These are phyloP conservation scores for Tipula unca DNA, from an alignment of 2,888 invertebrate genomes.

Conservation along the genomic window DNA sequence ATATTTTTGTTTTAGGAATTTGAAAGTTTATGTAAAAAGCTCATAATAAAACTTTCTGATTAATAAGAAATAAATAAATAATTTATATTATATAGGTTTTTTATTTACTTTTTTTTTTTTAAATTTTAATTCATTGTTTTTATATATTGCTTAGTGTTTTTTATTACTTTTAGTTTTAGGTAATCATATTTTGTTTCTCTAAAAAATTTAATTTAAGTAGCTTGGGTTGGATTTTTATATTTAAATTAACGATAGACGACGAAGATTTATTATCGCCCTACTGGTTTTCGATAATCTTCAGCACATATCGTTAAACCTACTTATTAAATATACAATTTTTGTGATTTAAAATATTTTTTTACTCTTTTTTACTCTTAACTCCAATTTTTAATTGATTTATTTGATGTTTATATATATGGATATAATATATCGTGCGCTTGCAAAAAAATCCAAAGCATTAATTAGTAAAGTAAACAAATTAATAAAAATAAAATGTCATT, in stretches of 20 bases:
- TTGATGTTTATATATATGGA: background rate
- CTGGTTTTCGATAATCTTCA: background rate
- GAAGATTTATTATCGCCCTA: background rate
- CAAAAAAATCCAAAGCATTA: background rate
- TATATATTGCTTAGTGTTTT: constrained; percentile 14
- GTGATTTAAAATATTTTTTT: background rate
- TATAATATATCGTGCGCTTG: background rate
- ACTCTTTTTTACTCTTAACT: background rate
- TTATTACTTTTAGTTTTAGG: background rate
- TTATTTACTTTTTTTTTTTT: background rate
- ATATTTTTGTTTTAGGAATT: constrained; percentile 14
- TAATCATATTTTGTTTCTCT: background rate
- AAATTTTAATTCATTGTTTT: background rate
- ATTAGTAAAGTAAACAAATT: background rate
- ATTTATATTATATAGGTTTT: background rate
- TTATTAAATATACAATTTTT: background rate
- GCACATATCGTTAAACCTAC: background rate
- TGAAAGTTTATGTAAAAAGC: constrained; percentile 8
- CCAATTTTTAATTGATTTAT: background rate
- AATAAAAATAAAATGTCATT: background rate
- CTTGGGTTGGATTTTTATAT: background rate
- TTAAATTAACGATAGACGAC: background rate
- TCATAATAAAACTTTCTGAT: background rate
- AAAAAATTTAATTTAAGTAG: background rate
- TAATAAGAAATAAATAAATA: background rate